Conservation (phyloP, 92 coral and sea anemone species). For the Palythoa grandiflora region DNA sequence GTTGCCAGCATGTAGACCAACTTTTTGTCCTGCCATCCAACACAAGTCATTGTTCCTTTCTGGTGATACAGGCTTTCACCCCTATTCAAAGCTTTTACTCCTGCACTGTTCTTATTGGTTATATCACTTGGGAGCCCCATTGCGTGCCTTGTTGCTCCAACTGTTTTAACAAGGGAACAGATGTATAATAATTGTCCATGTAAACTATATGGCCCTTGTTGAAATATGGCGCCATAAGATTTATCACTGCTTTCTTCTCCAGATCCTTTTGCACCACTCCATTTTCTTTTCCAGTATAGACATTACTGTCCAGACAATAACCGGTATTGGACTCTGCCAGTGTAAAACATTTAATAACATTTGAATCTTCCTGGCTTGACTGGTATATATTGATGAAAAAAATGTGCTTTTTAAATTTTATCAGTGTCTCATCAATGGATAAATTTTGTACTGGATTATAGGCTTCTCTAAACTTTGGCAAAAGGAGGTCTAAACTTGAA, state of each 20-base stretch:
- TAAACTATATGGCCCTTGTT: too few species aligned
- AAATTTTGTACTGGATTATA: too few species aligned
- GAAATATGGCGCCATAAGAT: too few species aligned
- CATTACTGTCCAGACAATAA: too few species aligned
- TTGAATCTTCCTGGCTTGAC: neutral
- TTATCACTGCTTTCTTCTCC: too few species aligned
- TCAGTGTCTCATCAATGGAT: too few species aligned
- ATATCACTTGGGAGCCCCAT: slow-evolving; percentile 37
- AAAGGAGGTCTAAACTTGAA: too few species aligned
- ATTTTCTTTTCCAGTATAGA: too few species aligned
- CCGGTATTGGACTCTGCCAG: slow-evolving; percentile 27
- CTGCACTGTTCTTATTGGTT: slow-evolving; percentile 24
- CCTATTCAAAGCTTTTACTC: slow-evolving; percentile 25
- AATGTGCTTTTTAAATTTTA: too few species aligned
- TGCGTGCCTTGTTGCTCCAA: slow-evolving; percentile 32
- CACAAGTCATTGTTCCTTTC: slow-evolving; percentile 37
- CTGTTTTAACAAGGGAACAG: slow-evolving; percentile 38
- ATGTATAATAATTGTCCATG: neutral
- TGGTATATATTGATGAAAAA: neutral
- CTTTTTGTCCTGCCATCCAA: too few species aligned
- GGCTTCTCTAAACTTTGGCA: too few species aligned
- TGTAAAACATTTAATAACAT: slow-evolving; percentile 38
- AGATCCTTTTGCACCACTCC: too few species aligned
- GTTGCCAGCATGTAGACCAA: slow-evolving; percentile 57
- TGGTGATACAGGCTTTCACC: slow-evolving; percentile 40